Base-by-base conservation (phyloP, 2,113 vertebrate species). In the Dryoscopus gambensis region DNA sequence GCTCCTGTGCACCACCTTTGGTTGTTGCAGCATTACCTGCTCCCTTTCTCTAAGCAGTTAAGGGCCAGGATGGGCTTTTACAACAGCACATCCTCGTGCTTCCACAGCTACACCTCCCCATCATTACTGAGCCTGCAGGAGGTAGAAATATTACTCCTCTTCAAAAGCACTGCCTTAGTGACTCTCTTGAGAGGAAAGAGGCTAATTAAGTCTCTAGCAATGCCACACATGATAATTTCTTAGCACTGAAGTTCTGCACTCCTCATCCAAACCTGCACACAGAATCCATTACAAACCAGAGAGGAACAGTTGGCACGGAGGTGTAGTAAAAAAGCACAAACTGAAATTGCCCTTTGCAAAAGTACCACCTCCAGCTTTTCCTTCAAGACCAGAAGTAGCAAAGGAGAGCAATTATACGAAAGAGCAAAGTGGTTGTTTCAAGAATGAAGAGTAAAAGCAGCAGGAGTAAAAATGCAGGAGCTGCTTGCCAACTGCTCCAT, bases 241-340 rank as follows among this genome's bases (percentile, higher is more conserved):
- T 74, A 93, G 57, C 53, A 52, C 50, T 68, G 2, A 39, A 79
- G 65, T 52, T 93, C 82, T 90, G 62, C 57, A 91, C 65, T 62
- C 57, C 87, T 94, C 88, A 93, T 87, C 95, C 89, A 89, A 67
- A 63, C 65, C 55, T 33, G 73, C 46, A 59, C 73, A 75, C 35
- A 84, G 85, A 90, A 94, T 59, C 68, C 52, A 44, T 49, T 67
- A 83, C 68, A 79, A 84, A 80, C 69, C 56, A 28, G 75, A 63
- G 74, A 62, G 70, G 84, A 95, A 97, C 82, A 96, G 85, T 64
- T 92, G 88, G 92, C 76, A 94, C 1, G 71, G 88, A 94, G 87
- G 89, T 79, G 87, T 84, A 82, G 70, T 37, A 57, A 75, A 80
- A 88, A 69, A 65, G 1, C 12, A 62, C 76, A 63, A 56, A 93